Percentiles rank a stretch among this genome's conserved stretches.
Conservation (phyloP, 2,113 vertebrate genomes). For the Sander vitreus region DNA sequence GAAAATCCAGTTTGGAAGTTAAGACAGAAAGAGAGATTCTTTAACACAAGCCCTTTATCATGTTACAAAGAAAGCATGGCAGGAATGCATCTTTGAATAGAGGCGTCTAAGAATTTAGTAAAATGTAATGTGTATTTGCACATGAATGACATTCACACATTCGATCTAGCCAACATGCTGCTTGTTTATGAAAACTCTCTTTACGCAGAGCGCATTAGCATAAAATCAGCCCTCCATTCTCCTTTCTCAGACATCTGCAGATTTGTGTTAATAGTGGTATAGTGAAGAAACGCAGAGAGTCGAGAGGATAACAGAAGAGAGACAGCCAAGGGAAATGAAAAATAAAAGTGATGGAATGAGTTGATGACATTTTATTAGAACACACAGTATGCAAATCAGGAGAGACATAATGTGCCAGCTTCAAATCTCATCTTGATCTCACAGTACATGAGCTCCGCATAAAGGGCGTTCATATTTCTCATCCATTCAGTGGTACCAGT, state of each 20-base stretch:
- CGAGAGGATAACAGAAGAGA: constrained; percentile 34
- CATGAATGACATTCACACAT: constrained; percentile 40
- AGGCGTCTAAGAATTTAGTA: constrained; percentile 13
- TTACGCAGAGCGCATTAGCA: constrained; percentile 12
- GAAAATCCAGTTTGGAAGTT: constrained; percentile 62
- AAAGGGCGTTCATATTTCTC: constrained; percentile 32
- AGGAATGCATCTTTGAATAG: constrained; percentile 25
- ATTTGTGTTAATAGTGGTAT: constrained; percentile 27
- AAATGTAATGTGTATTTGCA: constrained; percentile 49
- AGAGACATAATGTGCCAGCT: constrained; percentile 29
- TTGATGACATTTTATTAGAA: constrained; percentile 56
- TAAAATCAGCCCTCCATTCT: constrained; percentile 33
- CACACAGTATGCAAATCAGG: constrained; percentile 57
- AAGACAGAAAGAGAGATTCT: constrained; percentile 34
- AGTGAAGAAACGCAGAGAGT: constrained; percentile 9
- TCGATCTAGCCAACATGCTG: constrained; percentile 22
- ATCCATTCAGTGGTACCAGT: constrained; percentile 37
- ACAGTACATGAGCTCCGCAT: constrained; percentile 44
- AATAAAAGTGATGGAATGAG: constrained; percentile 28
- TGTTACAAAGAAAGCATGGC: constrained; percentile 26
- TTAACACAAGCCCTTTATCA: constrained; percentile 42
- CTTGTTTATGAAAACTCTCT: constrained; percentile 45
- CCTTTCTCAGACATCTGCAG: constrained; percentile 20
- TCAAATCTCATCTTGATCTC: constrained; percentile 55
- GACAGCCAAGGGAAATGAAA: constrained; percentile 40